Conservation (phyloP, 1,140 invertebrate species). For the Penaeus indicus region DNA sequence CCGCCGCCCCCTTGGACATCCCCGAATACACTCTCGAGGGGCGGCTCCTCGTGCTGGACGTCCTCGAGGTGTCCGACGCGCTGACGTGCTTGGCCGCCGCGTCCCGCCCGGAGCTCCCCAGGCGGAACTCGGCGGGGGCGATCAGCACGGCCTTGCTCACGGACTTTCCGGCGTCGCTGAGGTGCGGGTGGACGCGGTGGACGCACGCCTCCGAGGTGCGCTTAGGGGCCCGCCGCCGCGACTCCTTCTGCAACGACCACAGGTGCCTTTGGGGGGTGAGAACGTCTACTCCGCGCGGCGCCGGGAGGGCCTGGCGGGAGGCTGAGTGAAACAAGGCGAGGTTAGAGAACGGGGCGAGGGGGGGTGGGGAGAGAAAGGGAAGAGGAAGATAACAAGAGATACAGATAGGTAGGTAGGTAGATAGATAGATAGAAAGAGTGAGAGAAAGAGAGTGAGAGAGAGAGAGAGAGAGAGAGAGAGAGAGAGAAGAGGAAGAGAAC, state of each 20-base stretch:
- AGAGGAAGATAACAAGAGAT: too few relatives aligned
- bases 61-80: constrained; percentile 1
- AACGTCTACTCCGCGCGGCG: not conserved
- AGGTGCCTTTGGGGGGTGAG: constrained; percentile 25
- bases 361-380: not conserved
- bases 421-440: too few relatives aligned
- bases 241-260: constrained; percentile 29
- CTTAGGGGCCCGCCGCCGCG: not conserved
- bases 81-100: not conserved
- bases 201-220: constrained; percentile 7
- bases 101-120: not conserved
- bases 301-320: too few relatives aligned
- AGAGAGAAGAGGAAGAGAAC: too few relatives aligned
- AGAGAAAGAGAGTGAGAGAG: too few relatives aligned
- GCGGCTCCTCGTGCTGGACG: constrained; percentile 16
- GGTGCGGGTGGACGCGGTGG: constrained; percentile 16
- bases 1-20: not conserved
- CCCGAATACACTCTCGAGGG: constrained; percentile 23
- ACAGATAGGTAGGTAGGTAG: too few relatives aligned
- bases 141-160: constrained; percentile 30
- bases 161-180: constrained; percentile 27
- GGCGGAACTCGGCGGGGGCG: constrained; percentile 23
- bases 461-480: too few relatives aligned
- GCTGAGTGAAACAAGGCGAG: too few relatives aligned
- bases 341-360: not conserved